phyloP scores from a whole-genome alignment of 2,113 vertebrate species.

The Oxyura jamaicensis region DNA sequence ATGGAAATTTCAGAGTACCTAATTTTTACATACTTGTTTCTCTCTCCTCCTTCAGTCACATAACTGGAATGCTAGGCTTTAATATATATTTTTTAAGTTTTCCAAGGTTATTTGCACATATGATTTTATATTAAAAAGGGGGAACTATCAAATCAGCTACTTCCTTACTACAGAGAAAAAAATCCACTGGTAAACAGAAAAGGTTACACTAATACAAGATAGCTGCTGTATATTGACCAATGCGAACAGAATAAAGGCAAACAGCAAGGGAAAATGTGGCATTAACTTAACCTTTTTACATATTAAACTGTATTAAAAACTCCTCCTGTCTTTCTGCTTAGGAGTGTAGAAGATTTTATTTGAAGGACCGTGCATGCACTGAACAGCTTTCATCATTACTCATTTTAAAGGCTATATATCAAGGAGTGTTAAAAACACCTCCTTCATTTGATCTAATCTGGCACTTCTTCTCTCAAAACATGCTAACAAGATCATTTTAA shows the following conservation, averaged over 20 bases:
- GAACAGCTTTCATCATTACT: background rate
- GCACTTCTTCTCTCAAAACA: background rate
- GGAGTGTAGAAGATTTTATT: constrained; percentile 10
- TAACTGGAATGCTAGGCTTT: background rate
- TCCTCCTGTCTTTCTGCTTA: background rate
- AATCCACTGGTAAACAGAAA: background rate
- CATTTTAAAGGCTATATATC: constrained; percentile 32
- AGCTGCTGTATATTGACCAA: background rate
- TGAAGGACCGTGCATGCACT: background rate
- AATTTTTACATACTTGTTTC: background rate
- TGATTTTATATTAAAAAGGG: background rate
- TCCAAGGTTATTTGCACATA: background rate
- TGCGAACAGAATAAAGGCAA: constrained; percentile 12
- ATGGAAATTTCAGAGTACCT: background rate
- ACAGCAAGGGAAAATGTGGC: background rate
- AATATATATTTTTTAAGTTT: background rate
- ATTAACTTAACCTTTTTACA: constrained; percentile 70
- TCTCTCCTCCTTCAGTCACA: background rate
- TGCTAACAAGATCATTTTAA: constrained; percentile 29
- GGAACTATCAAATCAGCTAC: background rate
- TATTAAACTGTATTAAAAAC: constrained; percentile 56
- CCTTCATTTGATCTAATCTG: constrained; percentile 40
- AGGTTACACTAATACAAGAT: constrained; percentile 15
- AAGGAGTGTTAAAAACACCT: constrained; percentile 31
- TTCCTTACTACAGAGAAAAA: background rate